phyloP scores from a whole-genome alignment of 30 jellyfish, hydroid and myxozoan genomes.

The Catostylus mosaicus region DNA sequence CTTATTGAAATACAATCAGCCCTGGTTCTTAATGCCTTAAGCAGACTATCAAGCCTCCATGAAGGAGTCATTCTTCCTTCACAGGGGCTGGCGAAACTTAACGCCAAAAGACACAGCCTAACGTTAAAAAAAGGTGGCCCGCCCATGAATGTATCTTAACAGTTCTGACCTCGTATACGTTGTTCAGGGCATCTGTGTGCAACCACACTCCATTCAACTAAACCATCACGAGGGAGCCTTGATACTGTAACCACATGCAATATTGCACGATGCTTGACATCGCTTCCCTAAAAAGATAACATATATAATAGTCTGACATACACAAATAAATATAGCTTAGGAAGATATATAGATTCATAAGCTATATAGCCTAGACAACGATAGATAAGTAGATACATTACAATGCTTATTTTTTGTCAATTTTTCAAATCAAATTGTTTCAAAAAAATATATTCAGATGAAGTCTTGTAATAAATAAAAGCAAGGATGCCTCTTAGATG shows the following conservation, averaged over 20 bases:
- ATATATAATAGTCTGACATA: slow-evolving; percentile 11
- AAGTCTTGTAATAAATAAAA: neutral
- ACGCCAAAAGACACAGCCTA: neutral
- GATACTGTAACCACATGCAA: slow-evolving; percentile 46
- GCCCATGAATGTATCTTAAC: neutral
- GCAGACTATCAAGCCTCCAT: neutral
- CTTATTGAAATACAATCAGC: neutral
- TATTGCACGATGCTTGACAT: neutral
- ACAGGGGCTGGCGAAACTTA: neutral
- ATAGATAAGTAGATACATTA: neutral
- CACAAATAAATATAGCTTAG: neutral
- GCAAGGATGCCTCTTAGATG: no score
- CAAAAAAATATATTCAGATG: neutral
- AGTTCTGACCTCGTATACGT: neutral
- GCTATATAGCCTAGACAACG: neutral
- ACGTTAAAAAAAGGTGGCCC: neutral
- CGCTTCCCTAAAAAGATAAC: neutral
- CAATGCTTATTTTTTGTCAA: neutral
- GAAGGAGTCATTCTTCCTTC: neutral
- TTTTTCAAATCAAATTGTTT: no score
- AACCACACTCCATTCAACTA: slow-evolving; percentile 84
- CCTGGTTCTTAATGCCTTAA: neutral
- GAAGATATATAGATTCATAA: neutral
- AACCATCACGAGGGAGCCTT: slow-evolving; percentile 82
- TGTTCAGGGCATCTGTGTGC: slow-evolving; percentile 19